phyloP scores from a whole-genome alignment of 1,140 invertebrate species.

The Adoxophyes honmai region DNA sequence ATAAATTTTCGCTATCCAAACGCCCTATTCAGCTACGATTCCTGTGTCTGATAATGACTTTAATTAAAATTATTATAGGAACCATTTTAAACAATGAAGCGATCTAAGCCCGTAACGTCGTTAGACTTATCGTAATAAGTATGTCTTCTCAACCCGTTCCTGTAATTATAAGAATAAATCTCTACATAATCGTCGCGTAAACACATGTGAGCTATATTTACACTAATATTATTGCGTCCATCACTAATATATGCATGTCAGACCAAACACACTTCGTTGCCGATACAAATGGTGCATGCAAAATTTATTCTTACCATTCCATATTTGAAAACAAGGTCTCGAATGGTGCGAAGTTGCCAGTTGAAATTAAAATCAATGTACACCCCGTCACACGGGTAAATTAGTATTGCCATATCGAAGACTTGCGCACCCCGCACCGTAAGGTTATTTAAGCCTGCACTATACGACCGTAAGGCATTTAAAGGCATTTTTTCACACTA shows the following conservation, averaged over 20 bases:
- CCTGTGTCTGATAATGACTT: neutral
- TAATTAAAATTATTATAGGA: neutral
- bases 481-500: no score
- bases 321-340: no score
- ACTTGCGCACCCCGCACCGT: neutral
- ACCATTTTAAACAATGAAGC: conserved; percentile 9
- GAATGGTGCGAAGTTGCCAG: conserved; percentile 1
- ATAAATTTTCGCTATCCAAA: no score
- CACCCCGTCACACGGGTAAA: neutral
- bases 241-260: no score
- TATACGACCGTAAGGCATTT: no score
- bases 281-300: no score
- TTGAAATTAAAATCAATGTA: neutral
- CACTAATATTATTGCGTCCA: no score
- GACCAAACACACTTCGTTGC: no score
- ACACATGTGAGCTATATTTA: no score
- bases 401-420: neutral
- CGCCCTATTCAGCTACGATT: neutral
- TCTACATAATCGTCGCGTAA: no score
- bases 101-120: conserved; percentile 5
- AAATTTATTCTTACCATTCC: no score
- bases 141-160: neutral
- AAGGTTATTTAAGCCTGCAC: neutral
- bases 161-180: neutral
- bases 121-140: conserved; percentile 7